Conservation (phyloP, 2,113 vertebrate species). For the Motacilla alba region DNA sequence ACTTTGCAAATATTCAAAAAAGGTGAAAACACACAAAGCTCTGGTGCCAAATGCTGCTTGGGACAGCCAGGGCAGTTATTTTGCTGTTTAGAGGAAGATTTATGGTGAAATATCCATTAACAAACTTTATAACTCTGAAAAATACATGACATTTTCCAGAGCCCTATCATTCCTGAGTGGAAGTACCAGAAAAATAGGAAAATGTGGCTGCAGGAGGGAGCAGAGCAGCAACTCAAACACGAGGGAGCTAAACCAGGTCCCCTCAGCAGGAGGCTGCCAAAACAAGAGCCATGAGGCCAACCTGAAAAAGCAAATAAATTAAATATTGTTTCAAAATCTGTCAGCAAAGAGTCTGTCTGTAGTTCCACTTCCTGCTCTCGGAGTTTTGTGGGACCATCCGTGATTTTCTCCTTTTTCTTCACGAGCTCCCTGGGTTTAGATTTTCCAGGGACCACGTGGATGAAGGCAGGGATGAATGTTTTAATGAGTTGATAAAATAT, state of each 20-base stretch:
- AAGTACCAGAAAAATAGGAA: neutral
- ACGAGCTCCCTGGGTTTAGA: fast-evolving
- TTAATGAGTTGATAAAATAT: neutral
- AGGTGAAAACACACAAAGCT: neutral
- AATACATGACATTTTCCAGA: neutral
- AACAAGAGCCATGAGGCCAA: neutral
- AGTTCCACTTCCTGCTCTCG: neutral
- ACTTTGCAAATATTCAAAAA: neutral
- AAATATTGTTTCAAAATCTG: neutral
- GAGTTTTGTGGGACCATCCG: neutral
- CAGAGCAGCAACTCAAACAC: neutral
- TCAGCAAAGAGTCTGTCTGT: neutral
- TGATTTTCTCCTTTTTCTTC: neutral
- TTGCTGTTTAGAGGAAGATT: neutral
- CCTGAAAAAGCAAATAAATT: neutral
- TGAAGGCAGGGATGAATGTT: neutral
- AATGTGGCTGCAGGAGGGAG: neutral
- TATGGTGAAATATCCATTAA: neutral
- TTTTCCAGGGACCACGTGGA: neutral
- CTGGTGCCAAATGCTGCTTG: neutral
- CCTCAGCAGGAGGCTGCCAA: neutral
- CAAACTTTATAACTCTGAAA: neutral
- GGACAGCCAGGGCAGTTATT: neutral
- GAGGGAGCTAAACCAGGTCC: neutral
- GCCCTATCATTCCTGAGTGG: neutral